phyloP scores from a whole-genome alignment of 2,888 invertebrate genomes.

The Dasysyrphus albostriatus region DNA sequence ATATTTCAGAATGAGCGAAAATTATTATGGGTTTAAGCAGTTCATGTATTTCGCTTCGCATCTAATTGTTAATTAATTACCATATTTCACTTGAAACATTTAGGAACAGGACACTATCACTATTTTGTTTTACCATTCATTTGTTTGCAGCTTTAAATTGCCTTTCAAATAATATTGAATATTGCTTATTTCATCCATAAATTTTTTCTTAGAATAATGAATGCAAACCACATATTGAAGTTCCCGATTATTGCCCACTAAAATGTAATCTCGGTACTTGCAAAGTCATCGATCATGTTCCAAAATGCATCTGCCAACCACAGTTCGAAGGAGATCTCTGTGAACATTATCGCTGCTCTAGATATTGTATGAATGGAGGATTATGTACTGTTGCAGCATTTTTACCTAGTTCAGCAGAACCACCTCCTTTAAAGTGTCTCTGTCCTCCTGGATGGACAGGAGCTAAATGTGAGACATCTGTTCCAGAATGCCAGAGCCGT shows the following conservation, averaged over 20 bases:
- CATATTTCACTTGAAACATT: too few relatives aligned
- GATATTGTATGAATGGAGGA: constrained; percentile 88
- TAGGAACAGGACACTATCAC: too few relatives aligned
- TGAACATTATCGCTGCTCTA: constrained; percentile 88
- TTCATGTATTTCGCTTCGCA: too few relatives aligned
- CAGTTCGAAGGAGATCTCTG: constrained; percentile 88
- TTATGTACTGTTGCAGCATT: constrained; percentile 84
- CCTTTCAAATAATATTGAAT: too few relatives aligned
- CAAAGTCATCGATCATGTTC: constrained; percentile 84
- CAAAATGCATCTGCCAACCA: constrained; percentile 87
- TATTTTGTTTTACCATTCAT: too few relatives aligned
- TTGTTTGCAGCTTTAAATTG: too few relatives aligned
- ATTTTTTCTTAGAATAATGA: constrained; percentile 75
- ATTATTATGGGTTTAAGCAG: too few relatives aligned
- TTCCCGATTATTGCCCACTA: constrained; percentile 84
- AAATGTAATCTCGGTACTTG: constrained; percentile 87
- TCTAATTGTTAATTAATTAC: too few relatives aligned
- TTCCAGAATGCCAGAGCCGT: constrained; percentile 85
- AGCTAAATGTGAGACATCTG: constrained; percentile 86
- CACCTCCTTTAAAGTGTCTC: constrained; percentile 84
- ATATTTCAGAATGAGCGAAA: too few relatives aligned
- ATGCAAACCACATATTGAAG: constrained; percentile 81
- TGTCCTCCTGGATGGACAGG: constrained; percentile 88
- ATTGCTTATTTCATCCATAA: background rate
- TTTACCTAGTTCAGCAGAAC: constrained; percentile 79